Evolutionary conservation across 2,113 vertebrate species (phyloP).

Genomic region (Panthera uncia): DNA sequence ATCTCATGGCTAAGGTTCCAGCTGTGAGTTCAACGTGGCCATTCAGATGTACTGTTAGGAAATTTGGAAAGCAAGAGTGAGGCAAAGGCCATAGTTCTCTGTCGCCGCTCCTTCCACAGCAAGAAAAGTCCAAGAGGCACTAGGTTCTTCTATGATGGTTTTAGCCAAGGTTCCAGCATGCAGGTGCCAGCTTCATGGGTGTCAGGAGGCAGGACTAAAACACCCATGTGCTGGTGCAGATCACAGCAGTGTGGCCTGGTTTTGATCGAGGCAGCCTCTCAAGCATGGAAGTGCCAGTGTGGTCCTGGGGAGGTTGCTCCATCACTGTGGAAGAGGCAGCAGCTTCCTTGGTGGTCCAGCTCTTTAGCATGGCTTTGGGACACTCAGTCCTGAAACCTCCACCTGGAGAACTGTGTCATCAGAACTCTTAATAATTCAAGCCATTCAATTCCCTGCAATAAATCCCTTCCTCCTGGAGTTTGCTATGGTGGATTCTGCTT

Average conservation of each 20-base stretch:
- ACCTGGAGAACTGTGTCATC: background rate
- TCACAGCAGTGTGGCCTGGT: background rate
- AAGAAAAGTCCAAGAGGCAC: background rate
- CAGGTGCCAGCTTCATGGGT: too few species aligned
- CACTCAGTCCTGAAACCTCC: background rate
- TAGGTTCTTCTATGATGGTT: background rate
- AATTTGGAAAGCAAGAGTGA: background rate
- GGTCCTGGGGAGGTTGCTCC: background rate
- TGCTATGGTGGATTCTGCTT: background rate
- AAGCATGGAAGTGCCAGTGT: accelerated
- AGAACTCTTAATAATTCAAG: background rate
- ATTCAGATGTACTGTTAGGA: background rate
- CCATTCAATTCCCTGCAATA: background rate
- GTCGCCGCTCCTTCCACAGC: background rate
- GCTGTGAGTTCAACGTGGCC: background rate
- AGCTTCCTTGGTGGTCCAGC: background rate
- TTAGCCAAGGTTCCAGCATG: background rate
- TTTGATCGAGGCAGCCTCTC: background rate
- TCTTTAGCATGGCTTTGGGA: background rate
- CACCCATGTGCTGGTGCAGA: too few species aligned
- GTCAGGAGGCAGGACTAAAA: background rate
- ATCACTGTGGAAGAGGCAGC: background rate
- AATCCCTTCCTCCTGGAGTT: background rate
- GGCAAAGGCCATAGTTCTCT: background rate
- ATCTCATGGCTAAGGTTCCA: background rate